phyloP scores from a whole-genome alignment of 2,797 vertebrate genomes.

The Diglossa cyanea region DNA sequence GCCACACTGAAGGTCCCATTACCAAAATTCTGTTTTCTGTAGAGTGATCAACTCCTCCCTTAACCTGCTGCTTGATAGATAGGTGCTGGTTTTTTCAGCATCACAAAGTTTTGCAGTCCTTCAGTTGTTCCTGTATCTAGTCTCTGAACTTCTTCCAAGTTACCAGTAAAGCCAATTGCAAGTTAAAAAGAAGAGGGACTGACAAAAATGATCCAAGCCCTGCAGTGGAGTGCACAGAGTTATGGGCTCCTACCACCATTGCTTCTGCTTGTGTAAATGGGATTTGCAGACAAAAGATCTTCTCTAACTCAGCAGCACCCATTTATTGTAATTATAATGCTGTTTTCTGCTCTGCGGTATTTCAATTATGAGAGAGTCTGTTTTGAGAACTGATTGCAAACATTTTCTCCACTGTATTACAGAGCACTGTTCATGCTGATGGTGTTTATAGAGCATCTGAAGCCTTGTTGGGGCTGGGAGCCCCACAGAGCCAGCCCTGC shows the following conservation, averaged over 20 bases:
- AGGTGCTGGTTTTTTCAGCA: neutral
- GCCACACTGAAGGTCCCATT: neutral
- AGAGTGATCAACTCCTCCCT: neutral
- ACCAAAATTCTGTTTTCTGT: neutral
- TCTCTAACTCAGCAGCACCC: neutral
- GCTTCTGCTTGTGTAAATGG: slow-evolving; percentile 8
- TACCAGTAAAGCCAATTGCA: neutral
- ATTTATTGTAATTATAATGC: slow-evolving; percentile 5
- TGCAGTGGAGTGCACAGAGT: neutral
- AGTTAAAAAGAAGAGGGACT: neutral
- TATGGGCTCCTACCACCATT: neutral
- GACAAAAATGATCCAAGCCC: neutral
- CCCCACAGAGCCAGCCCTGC: neutral
- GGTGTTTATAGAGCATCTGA: neutral
- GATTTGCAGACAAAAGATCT: slow-evolving; percentile 26
- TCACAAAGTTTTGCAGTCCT: neutral
- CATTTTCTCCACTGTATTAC: slow-evolving; percentile 17
- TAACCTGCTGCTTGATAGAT: neutral
- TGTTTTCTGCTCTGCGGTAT: slow-evolving; percentile 32
- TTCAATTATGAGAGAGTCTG: slow-evolving; percentile 25
- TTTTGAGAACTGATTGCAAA: slow-evolving; percentile 25
- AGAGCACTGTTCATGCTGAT: neutral
- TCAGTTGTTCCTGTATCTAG: neutral
- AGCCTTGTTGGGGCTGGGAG: neutral
- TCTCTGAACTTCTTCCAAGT: neutral